Conservation (phyloP, 2,888 invertebrate genomes). For the Hypomecis punctinalis region DNA sequence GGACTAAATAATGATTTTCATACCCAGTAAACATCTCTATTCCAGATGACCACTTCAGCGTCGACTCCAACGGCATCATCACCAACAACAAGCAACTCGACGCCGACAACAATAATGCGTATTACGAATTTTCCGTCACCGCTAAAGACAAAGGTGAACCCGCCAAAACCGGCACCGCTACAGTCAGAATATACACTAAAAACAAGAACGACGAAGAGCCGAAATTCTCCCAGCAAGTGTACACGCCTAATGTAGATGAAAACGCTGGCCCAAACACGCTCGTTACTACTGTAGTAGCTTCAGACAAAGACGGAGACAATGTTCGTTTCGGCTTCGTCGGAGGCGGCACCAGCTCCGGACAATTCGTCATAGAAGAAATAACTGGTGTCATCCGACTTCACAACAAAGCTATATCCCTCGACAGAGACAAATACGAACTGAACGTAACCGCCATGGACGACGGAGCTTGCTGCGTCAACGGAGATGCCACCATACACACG, state of each 20-base stretch:
- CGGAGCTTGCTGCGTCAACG: constrained; percentile 97
- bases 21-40: too few species aligned
- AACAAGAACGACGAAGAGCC: constrained; percentile 99
- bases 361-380: constrained; percentile 97
- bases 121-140: constrained; percentile 97
- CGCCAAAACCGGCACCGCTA: constrained; percentile 95
- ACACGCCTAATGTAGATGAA: constrained; percentile 98
- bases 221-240: constrained; percentile 98
- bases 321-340: constrained; percentile 96
- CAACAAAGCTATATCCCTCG: constrained; percentile 93
- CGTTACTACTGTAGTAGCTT: constrained; percentile 98
- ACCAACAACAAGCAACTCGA: constrained; percentile 97
- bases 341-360: constrained; percentile 95
- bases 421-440: constrained; percentile 97
- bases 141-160: constrained; percentile 98
- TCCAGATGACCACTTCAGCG: constrained; percentile 96
- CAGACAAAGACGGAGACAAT: constrained; percentile 98
- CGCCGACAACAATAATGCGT: constrained; percentile 98
- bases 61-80: constrained; percentile 96
- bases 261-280: constrained; percentile 97
- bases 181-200: constrained; percentile 97
- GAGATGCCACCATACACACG: constrained; percentile 94
- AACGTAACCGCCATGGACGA: constrained; percentile 99
- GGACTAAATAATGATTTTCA: too few species aligned
- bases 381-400: constrained; percentile 97